phyloP scores from a whole-genome alignment of 1,140 invertebrate species.

The Brachionus rubens region DNA sequence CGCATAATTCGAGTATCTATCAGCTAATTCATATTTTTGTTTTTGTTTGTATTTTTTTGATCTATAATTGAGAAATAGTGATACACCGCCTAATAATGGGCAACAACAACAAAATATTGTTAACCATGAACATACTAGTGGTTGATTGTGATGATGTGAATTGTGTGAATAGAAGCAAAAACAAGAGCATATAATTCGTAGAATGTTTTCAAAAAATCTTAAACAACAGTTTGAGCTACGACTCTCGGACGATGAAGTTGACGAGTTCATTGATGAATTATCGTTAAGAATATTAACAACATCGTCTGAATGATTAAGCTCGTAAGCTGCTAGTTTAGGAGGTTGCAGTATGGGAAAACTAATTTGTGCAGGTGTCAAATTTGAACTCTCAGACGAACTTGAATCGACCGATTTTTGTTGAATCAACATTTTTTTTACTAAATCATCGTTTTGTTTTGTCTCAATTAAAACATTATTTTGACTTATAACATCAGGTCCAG shows the following conservation, averaged over 20 bases:
- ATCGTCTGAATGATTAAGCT: slow-evolving; percentile 29
- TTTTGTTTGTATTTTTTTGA: slow-evolving; percentile 40
- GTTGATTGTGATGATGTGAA: not conserved
- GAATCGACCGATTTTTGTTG: slow-evolving; percentile 1
- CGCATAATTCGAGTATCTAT: slow-evolving; percentile 42
- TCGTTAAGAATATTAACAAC: slow-evolving; percentile 39
- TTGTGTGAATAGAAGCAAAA: slow-evolving; percentile 32
- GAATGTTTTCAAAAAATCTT: not conserved
- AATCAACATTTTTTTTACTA: not conserved
- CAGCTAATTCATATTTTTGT: slow-evolving; percentile 40
- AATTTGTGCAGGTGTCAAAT: not conserved
- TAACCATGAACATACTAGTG: slow-evolving; percentile 34
- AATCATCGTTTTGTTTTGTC: not conserved
- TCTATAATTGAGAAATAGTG: not conserved
- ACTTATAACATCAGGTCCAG: not conserved
- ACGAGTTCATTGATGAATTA: slow-evolving; percentile 34
- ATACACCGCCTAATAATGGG: slow-evolving; percentile 25
- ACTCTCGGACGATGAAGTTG: not conserved
- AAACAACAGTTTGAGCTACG: not conserved
- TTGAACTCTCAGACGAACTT: not conserved
- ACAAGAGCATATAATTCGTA: not conserved
- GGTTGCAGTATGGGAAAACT: slow-evolving; percentile 40
- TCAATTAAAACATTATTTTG: not conserved
- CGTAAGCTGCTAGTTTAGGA: not conserved
- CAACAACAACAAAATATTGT: slow-evolving; percentile 43